Conservation (phyloP, 2,797 vertebrate genomes). For the Threskiornis aethiopicus region DNA sequence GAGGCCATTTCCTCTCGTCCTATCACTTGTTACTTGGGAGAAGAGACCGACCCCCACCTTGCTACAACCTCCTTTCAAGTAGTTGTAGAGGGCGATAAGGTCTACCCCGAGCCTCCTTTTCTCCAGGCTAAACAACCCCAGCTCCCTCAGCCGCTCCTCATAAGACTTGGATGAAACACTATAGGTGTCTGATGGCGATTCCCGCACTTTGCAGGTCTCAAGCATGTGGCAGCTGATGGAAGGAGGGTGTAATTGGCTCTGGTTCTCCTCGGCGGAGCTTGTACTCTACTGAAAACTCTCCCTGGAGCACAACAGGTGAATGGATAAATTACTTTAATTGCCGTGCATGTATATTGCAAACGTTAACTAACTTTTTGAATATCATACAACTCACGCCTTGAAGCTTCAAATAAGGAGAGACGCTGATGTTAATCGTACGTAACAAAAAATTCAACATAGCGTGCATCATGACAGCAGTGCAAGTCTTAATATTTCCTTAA, state of each 20-base stretch:
- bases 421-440: neutral
- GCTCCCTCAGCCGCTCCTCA: too few species aligned
- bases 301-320: neutral
- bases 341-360: accelerated
- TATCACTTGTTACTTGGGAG: too few species aligned
- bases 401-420: neutral
- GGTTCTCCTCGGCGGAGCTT: accelerated
- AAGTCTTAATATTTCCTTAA: neutral
- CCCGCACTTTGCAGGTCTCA: accelerated
- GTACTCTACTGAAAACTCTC: accelerated
- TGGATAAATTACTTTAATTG: neutral
- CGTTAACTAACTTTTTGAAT: neutral
- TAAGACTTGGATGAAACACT: neutral
- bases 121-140: too few species aligned
- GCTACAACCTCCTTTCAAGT: too few species aligned
- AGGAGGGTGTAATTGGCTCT: accelerated
- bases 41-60: too few species aligned
- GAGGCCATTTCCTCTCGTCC: too few species aligned
- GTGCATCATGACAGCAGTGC: neutral
- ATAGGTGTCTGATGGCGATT: accelerated
- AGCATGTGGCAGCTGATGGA: accelerated
- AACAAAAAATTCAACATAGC: neutral
- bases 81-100: too few species aligned
- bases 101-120: too few species aligned
- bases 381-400: accelerated